Evolutionary conservation across 2,888 invertebrate genomes (phyloP).

Genomic region (Carabus problematicus): DNA sequence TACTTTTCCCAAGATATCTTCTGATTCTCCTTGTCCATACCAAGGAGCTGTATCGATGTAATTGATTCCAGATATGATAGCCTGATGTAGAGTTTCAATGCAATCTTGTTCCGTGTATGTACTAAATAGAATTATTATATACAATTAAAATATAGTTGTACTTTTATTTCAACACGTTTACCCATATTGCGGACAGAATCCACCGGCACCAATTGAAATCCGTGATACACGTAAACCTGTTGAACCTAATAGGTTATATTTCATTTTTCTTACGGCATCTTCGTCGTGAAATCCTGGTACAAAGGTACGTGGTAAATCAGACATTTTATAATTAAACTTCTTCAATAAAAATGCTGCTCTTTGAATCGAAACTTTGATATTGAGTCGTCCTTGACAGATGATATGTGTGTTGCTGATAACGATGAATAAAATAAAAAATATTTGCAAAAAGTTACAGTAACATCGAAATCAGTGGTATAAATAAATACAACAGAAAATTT

Average conservation of each 20-base stretch:
- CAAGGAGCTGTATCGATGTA: slow-evolving; percentile 92
- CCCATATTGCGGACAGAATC: slow-evolving; percentile 78
- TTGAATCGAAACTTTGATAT: slow-evolving; percentile 1
- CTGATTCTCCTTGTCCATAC: slow-evolving; percentile 90
- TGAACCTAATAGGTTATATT: slow-evolving; percentile 74
- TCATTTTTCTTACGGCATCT: slow-evolving; percentile 69
- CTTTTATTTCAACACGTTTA: slow-evolving; percentile 53
- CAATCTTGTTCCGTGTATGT: slow-evolving; percentile 70
- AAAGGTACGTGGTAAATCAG: slow-evolving; percentile 66
- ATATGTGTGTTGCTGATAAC: background rate
- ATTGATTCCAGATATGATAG: slow-evolving; percentile 83
- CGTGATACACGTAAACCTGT: slow-evolving; percentile 77
- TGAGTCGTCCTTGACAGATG: slow-evolving; percentile 21
- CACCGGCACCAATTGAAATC: slow-evolving; percentile 77
- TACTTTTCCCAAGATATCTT: slow-evolving; percentile 81
- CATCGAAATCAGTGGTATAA: no score
- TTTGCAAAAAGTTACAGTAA: no score
- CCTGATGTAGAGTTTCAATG: slow-evolving; percentile 71
- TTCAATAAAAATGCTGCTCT: slow-evolving; percentile 6
- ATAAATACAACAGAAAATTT: background rate
- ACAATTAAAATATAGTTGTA: background rate
- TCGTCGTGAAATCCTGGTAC: slow-evolving; percentile 71
- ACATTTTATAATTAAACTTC: slow-evolving; percentile 34
- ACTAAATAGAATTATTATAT: slow-evolving; percentile 57
- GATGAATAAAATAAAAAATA: no score